Conservation (phyloP, 2,888 invertebrate species). For the Coleophora flavipennella region DNA sequence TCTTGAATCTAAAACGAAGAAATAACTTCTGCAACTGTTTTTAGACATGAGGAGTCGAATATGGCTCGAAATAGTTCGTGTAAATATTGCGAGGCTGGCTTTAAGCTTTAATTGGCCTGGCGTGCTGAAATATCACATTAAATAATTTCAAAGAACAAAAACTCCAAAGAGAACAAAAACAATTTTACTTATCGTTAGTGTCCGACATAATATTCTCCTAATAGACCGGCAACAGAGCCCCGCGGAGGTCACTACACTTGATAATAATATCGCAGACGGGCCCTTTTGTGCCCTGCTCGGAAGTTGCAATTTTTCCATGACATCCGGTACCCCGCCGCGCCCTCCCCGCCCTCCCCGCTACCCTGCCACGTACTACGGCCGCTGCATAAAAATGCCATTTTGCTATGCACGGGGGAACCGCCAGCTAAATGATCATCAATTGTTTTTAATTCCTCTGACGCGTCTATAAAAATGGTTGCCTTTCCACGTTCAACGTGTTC, state of each 20-base stretch:
- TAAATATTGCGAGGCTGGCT: too few relatives aligned
- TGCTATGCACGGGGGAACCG: background rate
- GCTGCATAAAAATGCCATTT: slow-evolving; percentile 34
- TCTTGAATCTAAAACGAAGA: too few relatives aligned
- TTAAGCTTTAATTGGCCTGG: too few relatives aligned
- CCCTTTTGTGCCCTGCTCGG: slow-evolving; percentile 53
- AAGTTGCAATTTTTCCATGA: slow-evolving; percentile 65
- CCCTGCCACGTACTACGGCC: slow-evolving; percentile 15
- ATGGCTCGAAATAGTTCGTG: too few relatives aligned
- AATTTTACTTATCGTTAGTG: too few relatives aligned
- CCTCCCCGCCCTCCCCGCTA: slow-evolving; percentile 30
- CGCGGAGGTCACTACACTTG: slow-evolving; percentile 47
- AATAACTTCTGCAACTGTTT: too few relatives aligned
- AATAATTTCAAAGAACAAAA: too few relatives aligned
- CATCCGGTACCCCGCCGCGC: slow-evolving; percentile 54
- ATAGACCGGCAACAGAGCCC: slow-evolving; percentile 37
- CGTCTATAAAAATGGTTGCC: background rate
- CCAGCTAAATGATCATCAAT: background rate
- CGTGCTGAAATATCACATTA: too few relatives aligned
- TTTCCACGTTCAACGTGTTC: background rate
- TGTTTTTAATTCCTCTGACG: background rate
- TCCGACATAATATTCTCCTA: slow-evolving; percentile 12
- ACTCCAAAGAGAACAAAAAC: too few relatives aligned
- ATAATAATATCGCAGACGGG: slow-evolving; percentile 52
- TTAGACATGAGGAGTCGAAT: too few relatives aligned